Conservation (phyloP, 2,888 invertebrate species). For the Polietes domitor region DNA sequence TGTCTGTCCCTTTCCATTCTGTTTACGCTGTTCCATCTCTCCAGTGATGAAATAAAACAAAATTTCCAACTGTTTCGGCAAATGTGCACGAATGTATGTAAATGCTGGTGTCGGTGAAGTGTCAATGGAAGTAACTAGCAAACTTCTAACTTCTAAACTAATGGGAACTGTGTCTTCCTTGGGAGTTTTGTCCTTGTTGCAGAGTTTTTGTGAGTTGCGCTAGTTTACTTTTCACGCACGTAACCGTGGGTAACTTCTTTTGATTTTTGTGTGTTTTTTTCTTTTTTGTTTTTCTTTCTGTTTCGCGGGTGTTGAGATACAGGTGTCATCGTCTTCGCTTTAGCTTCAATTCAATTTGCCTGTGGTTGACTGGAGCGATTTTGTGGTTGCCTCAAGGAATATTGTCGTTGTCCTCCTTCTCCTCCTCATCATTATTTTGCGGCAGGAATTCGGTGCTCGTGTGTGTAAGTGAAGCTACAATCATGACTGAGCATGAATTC, state of each 20-base stretch:
- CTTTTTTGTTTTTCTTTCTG: background rate
- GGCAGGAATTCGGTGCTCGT: too few species aligned
- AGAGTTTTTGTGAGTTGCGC: too few species aligned
- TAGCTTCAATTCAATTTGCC: background rate
- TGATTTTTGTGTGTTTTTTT: too few species aligned
- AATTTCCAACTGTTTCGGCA: conserved; percentile 8
- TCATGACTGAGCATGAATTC: conserved; percentile 8
- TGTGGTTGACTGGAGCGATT: background rate
- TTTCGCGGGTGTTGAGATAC: conserved; percentile 11
- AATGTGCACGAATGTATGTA: too few species aligned
- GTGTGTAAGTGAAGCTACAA: background rate
- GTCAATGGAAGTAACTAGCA: too few species aligned
- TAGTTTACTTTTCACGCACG: too few species aligned
- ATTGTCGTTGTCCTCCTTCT: background rate
- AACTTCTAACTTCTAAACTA: too few species aligned
- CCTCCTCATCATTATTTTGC: too few species aligned
- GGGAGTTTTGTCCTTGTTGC: too few species aligned
- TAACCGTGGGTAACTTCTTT: too few species aligned
- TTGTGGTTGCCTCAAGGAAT: background rate
- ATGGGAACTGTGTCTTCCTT: too few species aligned
- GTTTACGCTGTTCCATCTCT: background rate
- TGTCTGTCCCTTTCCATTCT: background rate
- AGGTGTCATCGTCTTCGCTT: background rate
- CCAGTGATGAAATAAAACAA: background rate
- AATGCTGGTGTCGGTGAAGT: too few species aligned